phyloP scores from a whole-genome alignment of 2,113 vertebrate genomes.

The Apaloderma vittatum region DNA sequence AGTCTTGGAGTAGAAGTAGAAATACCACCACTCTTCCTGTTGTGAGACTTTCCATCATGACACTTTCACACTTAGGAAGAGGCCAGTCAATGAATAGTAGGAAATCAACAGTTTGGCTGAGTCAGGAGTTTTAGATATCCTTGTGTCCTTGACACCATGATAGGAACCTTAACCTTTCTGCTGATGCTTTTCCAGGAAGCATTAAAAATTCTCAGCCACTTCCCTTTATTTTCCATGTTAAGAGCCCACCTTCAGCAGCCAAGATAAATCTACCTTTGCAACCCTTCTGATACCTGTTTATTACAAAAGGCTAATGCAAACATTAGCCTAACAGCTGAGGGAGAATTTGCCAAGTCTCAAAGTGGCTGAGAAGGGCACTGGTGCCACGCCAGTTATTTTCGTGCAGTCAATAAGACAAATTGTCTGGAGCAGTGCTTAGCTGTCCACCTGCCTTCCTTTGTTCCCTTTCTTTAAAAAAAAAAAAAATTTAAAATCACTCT shows the following conservation, averaged over 20 bases:
- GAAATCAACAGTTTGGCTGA: not conserved
- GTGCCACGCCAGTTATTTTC: not conserved
- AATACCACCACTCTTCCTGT: not conserved
- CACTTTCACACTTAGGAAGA: not conserved
- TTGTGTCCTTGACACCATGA: no score
- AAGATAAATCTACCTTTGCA: not conserved
- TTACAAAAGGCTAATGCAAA: slow-evolving; percentile 20
- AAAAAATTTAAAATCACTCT: not conserved
- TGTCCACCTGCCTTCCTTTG: not conserved
- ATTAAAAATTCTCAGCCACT: not conserved
- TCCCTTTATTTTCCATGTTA: not conserved
- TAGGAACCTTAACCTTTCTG: not conserved
- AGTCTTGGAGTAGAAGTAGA: not conserved
- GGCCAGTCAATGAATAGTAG: not conserved
- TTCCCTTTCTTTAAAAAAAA: not conserved
- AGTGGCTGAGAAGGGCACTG: slow-evolving; percentile 22
- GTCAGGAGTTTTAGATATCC: not conserved
- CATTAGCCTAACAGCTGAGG: not conserved
- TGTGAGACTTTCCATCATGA: not conserved
- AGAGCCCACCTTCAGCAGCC: not conserved
- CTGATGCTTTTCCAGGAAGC: not conserved
- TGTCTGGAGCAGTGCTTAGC: not conserved
- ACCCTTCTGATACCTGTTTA: not conserved
- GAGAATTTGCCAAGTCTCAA: slow-evolving; percentile 19
- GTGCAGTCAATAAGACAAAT: slow-evolving; percentile 13